phyloP scores from a whole-genome alignment of 2,113 vertebrate species.

The Vimba vimba region DNA sequence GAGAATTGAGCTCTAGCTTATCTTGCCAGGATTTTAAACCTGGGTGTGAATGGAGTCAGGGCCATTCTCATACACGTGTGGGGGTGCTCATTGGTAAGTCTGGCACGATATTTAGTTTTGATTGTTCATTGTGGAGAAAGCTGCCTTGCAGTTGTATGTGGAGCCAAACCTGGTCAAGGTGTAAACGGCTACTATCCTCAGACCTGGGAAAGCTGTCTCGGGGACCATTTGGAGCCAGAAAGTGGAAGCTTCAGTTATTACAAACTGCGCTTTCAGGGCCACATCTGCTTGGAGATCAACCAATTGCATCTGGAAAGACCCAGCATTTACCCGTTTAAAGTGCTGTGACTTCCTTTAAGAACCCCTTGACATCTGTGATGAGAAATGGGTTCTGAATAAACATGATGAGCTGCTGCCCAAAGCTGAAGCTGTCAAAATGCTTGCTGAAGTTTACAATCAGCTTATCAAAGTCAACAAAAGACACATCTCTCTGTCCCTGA shows the following conservation, averaged over 20 bases:
- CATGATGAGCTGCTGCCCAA: constrained; percentile 42
- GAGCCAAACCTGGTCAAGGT: constrained; percentile 53
- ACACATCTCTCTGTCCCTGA: constrained; percentile 46
- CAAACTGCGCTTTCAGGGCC: constrained; percentile 49
- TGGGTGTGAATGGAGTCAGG: constrained; percentile 28
- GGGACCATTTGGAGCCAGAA: constrained; percentile 34
- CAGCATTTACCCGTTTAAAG: constrained; percentile 26
- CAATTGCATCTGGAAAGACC: constrained; percentile 35
- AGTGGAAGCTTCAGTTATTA: constrained; percentile 18
- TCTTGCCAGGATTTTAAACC: constrained; percentile 7
- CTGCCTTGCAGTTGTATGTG: constrained; percentile 29
- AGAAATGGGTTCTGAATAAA: constrained; percentile 53
- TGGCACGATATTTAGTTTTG: constrained; percentile 38
- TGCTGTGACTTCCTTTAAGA: constrained; percentile 47
- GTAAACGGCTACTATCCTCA: constrained; percentile 45
- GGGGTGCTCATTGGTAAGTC: background rate
- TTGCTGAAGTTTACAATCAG: constrained; percentile 51
- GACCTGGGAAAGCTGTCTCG: constrained; percentile 41
- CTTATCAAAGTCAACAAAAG: constrained; percentile 52
- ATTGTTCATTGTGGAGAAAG: constrained; percentile 29
- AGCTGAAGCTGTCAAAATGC: constrained; percentile 51
- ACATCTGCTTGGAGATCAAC: constrained; percentile 49
- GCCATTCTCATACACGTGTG: constrained; percentile 38
- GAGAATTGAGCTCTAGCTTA: constrained; percentile 13
- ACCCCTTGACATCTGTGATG: constrained; percentile 48